Percentiles rank a stretch among this genome's conserved stretches.
Conservation (phyloP, 2,797 vertebrate genomes). For the Ciconia nigra region DNA sequence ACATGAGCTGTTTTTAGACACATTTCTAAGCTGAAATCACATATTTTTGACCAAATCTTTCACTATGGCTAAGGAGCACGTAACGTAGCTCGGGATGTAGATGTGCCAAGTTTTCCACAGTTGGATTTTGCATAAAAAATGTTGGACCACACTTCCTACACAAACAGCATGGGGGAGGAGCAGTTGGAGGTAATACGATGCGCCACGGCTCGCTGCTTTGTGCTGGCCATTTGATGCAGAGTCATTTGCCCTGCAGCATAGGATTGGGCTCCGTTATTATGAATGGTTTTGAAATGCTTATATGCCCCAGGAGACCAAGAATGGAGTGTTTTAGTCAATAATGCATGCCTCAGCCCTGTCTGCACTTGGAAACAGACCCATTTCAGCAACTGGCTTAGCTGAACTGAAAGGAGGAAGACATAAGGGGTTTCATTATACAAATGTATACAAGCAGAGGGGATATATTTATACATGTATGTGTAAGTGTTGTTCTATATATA, state of each 20-base stretch:
- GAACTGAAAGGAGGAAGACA: background rate
- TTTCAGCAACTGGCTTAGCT: background rate
- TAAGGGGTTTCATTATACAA: background rate
- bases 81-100: background rate
- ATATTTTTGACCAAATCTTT: background rate
- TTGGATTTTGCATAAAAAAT: background rate
- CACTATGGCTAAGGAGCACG: background rate
- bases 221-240: conserved; percentile 27
- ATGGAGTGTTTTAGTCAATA: conserved; percentile 14
- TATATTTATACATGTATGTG: background rate
- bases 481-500: background rate
- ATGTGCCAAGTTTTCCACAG: background rate
- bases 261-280: background rate
- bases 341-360: background rate
- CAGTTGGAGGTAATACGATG: background rate
- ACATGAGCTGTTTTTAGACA: background rate
- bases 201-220: conserved; percentile 3
- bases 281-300: conserved; percentile 38
- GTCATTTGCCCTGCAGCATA: conserved; percentile 25
- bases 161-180: background rate
- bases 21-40: background rate
- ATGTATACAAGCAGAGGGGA: background rate
- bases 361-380: background rate
- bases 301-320: conserved; percentile 14
- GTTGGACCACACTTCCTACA: background rate